A percentile compares a stretch with the other conserved stretches of the same genome.
phyloP scores from a whole-genome alignment of 2,888 invertebrate genomes.

The Synanthedon vespiformis region DNA sequence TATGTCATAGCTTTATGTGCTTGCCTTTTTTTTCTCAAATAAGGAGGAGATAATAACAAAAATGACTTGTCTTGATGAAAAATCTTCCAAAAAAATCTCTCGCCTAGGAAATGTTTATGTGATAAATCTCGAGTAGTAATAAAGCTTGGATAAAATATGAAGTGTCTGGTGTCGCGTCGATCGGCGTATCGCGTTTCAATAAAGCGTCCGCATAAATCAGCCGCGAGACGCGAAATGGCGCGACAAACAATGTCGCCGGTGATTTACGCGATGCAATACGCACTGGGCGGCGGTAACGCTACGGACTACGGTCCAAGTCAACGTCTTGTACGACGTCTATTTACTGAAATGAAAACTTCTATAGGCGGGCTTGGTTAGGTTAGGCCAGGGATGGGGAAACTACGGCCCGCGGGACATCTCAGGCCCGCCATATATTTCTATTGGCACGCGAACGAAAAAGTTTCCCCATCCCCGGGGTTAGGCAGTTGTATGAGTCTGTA shows the following conservation, averaged over 20 bases:
- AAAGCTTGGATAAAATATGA: constrained; percentile 11
- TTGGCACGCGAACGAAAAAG: no score
- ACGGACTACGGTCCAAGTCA: no score
- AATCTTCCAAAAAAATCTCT: neutral
- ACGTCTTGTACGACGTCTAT: neutral
- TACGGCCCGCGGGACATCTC: no score
- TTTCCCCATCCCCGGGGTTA: no score
- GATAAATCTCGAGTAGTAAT: constrained; percentile 7
- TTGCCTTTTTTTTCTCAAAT: no score
- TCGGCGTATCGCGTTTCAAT: constrained; percentile 6
- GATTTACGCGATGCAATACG: constrained; percentile 9
- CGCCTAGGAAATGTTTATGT: neutral
- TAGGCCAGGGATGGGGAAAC: no score
- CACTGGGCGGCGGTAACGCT: neutral
- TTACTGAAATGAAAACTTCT: neutral
- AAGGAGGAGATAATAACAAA: no score
- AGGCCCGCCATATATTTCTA: no score
- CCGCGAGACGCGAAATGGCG: constrained; percentile 2
- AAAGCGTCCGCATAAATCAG: neutral
- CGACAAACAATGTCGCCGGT: constrained; percentile 11
- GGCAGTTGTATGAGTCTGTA: no score
- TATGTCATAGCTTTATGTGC: no score
- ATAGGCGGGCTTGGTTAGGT: no score
- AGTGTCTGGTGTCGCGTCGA: constrained; percentile 12
- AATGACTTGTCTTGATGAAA: no score